Percentiles rank a stretch among this genome's conserved stretches.
Evolutionary conservation across 2,888 invertebrate genomes (phyloP).

Genomic region (Callyntrura sp.): DNA sequence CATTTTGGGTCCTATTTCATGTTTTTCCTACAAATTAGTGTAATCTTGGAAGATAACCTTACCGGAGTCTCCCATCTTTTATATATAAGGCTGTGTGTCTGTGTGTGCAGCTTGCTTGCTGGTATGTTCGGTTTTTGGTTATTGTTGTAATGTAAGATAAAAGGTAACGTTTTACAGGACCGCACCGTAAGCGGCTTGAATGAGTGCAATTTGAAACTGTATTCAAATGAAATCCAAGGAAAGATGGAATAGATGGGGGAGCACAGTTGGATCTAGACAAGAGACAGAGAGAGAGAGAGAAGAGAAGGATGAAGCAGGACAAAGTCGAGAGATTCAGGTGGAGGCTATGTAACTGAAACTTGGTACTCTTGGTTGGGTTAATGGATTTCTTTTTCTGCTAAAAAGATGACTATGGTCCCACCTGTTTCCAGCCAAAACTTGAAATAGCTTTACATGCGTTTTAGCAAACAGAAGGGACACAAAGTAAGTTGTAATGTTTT

Average conservation of each 20-base stretch:
- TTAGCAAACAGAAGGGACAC: no score
- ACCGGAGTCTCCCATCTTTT: no score
- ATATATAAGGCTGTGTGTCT: no score
- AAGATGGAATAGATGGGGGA: not conserved
- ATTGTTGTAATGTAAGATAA: not conserved
- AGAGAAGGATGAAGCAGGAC: not conserved
- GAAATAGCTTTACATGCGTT: no score
- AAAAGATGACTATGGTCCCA: not conserved
- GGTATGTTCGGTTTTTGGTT: no score
- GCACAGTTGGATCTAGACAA: constrained; percentile 8
- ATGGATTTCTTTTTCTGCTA: not conserved
- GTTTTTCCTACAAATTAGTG: constrained; percentile 1
- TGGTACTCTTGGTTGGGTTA: not conserved
- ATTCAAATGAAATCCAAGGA: constrained; percentile 29
- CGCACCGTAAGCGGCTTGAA: not conserved
- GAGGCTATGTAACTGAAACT: not conserved
- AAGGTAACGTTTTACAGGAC: not conserved
- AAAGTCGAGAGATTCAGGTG: not conserved
- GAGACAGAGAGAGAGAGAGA: no score
- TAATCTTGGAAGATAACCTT: not conserved
- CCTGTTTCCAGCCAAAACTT: not conserved
- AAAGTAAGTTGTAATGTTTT: no score
- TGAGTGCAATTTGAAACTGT: constrained; percentile 10
- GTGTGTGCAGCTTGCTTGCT: no score
- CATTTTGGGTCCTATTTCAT: not conserved